Evolutionary conservation across 2,888 invertebrate species (phyloP).

Genomic region (Tetrapedia diversipes): DNA sequence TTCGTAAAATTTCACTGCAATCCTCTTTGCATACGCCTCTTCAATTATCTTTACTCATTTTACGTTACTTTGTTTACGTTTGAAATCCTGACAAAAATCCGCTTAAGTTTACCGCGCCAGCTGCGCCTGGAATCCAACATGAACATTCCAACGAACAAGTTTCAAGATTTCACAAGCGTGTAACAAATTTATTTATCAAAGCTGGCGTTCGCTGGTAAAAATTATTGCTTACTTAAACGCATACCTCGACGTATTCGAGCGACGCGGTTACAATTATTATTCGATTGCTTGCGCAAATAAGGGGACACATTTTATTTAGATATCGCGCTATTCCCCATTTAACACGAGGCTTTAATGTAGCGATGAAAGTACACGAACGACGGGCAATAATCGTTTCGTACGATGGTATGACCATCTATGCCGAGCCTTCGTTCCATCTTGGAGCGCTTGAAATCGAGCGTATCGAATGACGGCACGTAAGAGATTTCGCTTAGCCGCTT

Average conservation of each 20-base stretch:
- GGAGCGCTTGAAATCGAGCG: slow-evolving; percentile 63
- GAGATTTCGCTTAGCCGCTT: slow-evolving; percentile 61
- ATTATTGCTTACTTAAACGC: too few species aligned
- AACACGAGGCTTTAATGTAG: slow-evolving; percentile 25
- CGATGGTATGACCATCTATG: slow-evolving; percentile 30
- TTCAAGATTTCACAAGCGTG: too few species aligned
- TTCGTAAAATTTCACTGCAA: too few species aligned
- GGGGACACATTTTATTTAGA: slow-evolving; percentile 8
- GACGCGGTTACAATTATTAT: not conserved
- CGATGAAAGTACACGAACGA: slow-evolving; percentile 39
- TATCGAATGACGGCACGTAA: slow-evolving; percentile 62
- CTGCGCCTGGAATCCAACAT: too few species aligned
- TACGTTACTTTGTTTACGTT: too few species aligned
- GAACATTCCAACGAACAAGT: too few species aligned
- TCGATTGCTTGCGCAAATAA: slow-evolving; percentile 1
- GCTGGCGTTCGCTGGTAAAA: too few species aligned
- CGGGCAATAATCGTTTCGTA: slow-evolving; percentile 43
- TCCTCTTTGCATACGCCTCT: too few species aligned
- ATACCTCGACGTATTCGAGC: not conserved
- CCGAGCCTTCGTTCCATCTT: slow-evolving; percentile 26
- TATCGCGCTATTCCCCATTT: slow-evolving; percentile 21
- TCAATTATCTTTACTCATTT: too few species aligned
- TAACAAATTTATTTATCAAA: too few species aligned
- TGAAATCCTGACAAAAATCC: too few species aligned
- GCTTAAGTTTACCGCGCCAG: too few species aligned